A percentile compares a stretch with the other conserved stretches of the same genome.
Evolutionary conservation across 2,888 invertebrate genomes (phyloP).

Genomic region (Drosophila recens): DNA sequence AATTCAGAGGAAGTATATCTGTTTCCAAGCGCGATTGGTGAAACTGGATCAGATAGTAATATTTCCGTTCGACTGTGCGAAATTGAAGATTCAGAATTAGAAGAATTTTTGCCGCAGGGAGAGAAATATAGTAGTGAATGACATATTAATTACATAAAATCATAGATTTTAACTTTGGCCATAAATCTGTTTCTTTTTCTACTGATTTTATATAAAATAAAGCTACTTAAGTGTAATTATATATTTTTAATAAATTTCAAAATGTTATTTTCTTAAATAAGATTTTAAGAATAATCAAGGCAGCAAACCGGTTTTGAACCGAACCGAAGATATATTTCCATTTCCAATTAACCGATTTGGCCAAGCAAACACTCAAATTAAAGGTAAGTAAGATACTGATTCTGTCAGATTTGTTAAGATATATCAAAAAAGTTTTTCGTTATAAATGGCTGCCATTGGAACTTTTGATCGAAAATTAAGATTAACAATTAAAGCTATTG

Average conservation of each 20-base stretch:
- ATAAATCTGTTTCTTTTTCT: constrained; percentile 70
- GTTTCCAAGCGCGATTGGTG: constrained; percentile 84
- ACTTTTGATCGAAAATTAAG: too few relatives aligned
- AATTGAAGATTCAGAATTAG: constrained; percentile 95
- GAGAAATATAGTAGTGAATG: constrained; percentile 62
- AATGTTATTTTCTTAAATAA: background rate
- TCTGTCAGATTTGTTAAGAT: too few relatives aligned
- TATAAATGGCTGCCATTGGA: too few relatives aligned
- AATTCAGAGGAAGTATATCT: constrained; percentile 87
- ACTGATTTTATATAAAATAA: constrained; percentile 76
- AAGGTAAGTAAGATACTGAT: too few relatives aligned
- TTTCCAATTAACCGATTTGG: too few relatives aligned
- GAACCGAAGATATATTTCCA: too few relatives aligned
- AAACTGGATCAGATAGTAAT: constrained; percentile 91
- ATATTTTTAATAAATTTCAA: constrained; percentile 45
- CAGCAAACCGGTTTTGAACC: too few relatives aligned
- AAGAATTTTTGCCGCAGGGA: constrained; percentile 84
- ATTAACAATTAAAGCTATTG: too few relatives aligned
- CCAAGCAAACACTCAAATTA: too few relatives aligned
- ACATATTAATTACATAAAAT: constrained; percentile 64
- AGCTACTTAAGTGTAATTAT: constrained; percentile 45
- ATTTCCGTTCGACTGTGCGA: constrained; percentile 95
- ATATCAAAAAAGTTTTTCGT: too few relatives aligned
- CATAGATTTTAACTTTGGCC: constrained; percentile 62
- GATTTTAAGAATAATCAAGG: too few relatives aligned